Conservation (phyloP, 30 jellyfish, hydroid and myxozoan species). For the Sanderia malayensis region DNA sequence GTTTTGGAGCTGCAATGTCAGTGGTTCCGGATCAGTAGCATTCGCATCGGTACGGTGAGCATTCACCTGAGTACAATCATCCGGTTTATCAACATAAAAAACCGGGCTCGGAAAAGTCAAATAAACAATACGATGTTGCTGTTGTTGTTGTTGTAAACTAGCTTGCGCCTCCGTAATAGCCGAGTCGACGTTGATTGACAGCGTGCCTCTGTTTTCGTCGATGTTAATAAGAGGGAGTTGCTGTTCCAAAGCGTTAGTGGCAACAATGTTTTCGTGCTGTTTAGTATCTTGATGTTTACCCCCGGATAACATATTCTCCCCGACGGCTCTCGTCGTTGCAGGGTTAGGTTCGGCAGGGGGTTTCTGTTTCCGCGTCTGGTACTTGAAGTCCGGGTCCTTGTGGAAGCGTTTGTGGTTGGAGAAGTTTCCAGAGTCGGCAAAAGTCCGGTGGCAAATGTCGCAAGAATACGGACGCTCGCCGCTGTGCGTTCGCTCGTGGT, state of each 20-base stretch:
- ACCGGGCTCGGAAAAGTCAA: background rate
- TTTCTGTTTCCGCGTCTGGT: slow-evolving; percentile 9
- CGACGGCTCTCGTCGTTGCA: background rate
- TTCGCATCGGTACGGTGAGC: too few relatives aligned
- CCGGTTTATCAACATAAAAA: background rate
- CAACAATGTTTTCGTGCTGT: too few relatives aligned
- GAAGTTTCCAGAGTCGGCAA: slow-evolving; percentile 65
- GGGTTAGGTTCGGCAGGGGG: background rate
- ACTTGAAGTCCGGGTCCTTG: slow-evolving; percentile 16
- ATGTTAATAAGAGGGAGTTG: slow-evolving; percentile 4
- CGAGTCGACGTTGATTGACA: background rate
- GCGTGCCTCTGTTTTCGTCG: background rate
- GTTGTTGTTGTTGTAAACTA: background rate
- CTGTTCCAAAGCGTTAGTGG: background rate
- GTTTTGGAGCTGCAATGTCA: slow-evolving; percentile 11
- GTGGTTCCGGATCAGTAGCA: background rate
- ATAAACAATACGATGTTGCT: background rate
- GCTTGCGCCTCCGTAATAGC: background rate
- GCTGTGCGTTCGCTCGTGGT: slow-evolving; percentile 57
- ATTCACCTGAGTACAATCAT: background rate
- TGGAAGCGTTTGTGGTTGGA: slow-evolving; percentile 54
- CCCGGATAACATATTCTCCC: too few relatives aligned
- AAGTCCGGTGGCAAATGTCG: slow-evolving; percentile 25
- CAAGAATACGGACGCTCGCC: slow-evolving; percentile 64
- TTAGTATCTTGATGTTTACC: too few relatives aligned